Evolutionary conservation across 2,888 invertebrate genomes (phyloP).

Genomic region (Lordiphosa fenestrarum): DNA sequence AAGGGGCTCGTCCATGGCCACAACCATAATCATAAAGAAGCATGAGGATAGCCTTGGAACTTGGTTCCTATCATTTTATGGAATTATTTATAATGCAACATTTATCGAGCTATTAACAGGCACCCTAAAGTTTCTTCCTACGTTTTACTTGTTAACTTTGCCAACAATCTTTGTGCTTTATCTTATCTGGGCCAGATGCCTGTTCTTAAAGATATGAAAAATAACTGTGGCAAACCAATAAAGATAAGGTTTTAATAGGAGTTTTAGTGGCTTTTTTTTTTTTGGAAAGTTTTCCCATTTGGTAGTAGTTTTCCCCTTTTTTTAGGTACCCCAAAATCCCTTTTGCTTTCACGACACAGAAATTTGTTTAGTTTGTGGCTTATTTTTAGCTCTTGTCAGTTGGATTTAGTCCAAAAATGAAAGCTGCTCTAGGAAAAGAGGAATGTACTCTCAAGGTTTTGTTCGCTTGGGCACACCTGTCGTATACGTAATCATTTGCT

Average conservation of each 20-base stretch:
- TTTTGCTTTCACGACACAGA: slow-evolving; percentile 53
- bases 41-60: slow-evolving; percentile 14
- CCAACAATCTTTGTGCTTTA: slow-evolving; percentile 23
- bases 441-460: slow-evolving; percentile 38
- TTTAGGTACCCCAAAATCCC: slow-evolving; percentile 27
- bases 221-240: slow-evolving; percentile 47
- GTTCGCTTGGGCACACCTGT: slow-evolving; percentile 38
- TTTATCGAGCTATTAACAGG: slow-evolving; percentile 17
- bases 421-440: slow-evolving; percentile 10
- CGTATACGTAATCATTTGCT: slow-evolving; percentile 52
- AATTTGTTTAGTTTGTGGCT: slow-evolving; percentile 20
- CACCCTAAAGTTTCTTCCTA: slow-evolving; percentile 12
- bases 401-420: slow-evolving; percentile 60
- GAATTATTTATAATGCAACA: not conserved
- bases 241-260: slow-evolving; percentile 37
- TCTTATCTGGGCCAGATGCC: slow-evolving; percentile 40
- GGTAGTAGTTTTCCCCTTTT: slow-evolving; percentile 11
- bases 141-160: slow-evolving; percentile 8
- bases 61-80: slow-evolving; percentile 15
- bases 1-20: slow-evolving; percentile 3
- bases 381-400: slow-evolving; percentile 45
- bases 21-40: not conserved
- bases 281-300: slow-evolving; percentile 25
- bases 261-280: slow-evolving; percentile 19
- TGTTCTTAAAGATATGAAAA: slow-evolving; percentile 40